Conservation (phyloP, 2,113 vertebrate genomes). For the Coregonus clupeaformis region DNA sequence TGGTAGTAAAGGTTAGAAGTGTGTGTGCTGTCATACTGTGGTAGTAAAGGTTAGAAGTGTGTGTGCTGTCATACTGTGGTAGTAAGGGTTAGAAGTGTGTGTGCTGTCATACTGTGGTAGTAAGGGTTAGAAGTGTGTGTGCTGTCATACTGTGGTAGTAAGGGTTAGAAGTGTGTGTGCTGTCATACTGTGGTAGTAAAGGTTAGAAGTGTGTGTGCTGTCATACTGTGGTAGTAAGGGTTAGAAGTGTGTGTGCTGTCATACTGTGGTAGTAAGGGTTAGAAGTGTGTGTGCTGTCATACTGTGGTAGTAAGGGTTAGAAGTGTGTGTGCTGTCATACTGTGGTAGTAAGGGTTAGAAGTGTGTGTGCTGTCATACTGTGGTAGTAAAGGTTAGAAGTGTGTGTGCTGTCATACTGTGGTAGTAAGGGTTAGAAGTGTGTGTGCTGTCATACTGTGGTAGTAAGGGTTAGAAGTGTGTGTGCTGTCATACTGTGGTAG, state of each 20-base stretch:
- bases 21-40: slow-evolving; percentile 80
- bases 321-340: too few species aligned
- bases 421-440: too few species aligned
- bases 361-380: too few species aligned
- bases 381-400: too few species aligned
- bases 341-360: too few species aligned
- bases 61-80: slow-evolving; percentile 81
- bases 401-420: too few species aligned
- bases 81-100: slow-evolving; percentile 90
- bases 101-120: slow-evolving; percentile 84
- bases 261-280: slow-evolving; percentile 96
- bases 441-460: too few species aligned
- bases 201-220: slow-evolving; percentile 52
- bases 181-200: slow-evolving; percentile 92
- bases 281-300: slow-evolving; percentile 48
- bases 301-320: slow-evolving; percentile 87
- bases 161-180: slow-evolving; percentile 66
- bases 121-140: slow-evolving; percentile 83
- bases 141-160: slow-evolving; percentile 90
- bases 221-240: slow-evolving; percentile 94
- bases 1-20: slow-evolving; percentile 97
- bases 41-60: slow-evolving; percentile 95
- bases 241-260: slow-evolving; percentile 28
- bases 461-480: too few species aligned
- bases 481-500: too few species aligned